These are phyloP conservation scores for Zeus faber DNA, from an alignment of 2,113 vertebrate species.

Conservation along the genomic window DNA sequence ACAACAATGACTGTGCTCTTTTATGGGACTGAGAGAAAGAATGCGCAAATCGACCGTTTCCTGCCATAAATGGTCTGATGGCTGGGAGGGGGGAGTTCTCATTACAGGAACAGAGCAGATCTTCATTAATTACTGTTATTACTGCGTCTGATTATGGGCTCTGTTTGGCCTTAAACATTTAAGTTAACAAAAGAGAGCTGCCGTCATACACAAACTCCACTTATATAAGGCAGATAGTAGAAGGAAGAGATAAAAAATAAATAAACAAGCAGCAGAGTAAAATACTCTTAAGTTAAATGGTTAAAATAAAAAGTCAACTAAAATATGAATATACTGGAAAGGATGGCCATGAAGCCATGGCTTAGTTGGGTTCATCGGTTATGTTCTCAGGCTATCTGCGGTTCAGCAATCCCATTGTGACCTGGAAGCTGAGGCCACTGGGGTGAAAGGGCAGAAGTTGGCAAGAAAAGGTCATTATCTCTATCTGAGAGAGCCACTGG, in stretches of 20 bases:
- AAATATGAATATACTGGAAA: no score
- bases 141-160: slow-evolving; percentile 23
- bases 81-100: slow-evolving; percentile 55
- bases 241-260: no score
- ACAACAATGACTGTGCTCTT: slow-evolving; percentile 51
- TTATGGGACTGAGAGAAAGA: slow-evolving; percentile 58
- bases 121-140: slow-evolving; percentile 60
- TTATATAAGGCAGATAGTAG: no score
- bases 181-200: not conserved
- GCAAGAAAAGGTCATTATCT: slow-evolving; percentile 48
- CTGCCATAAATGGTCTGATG: slow-evolving; percentile 64
- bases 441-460: slow-evolving; percentile 43
- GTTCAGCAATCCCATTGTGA: slow-evolving; percentile 36
- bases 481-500: slow-evolving; percentile 24
- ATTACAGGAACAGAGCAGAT: slow-evolving; percentile 57
- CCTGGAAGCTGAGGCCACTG: slow-evolving; percentile 31
- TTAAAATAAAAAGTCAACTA: no score
- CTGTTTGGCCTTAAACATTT: slow-evolving; percentile 1
- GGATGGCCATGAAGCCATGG: no score
- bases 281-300: no score
- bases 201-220: no score
- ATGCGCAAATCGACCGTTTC: slow-evolving; percentile 61
- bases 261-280: no score
- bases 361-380: slow-evolving; percentile 21
- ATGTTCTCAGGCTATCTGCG: slow-evolving; percentile 32